Evolutionary conservation across 2,888 invertebrate genomes (phyloP), one percentile per base, ranked within the genome.

Genomic region (Scaptomyza flava): DNA sequence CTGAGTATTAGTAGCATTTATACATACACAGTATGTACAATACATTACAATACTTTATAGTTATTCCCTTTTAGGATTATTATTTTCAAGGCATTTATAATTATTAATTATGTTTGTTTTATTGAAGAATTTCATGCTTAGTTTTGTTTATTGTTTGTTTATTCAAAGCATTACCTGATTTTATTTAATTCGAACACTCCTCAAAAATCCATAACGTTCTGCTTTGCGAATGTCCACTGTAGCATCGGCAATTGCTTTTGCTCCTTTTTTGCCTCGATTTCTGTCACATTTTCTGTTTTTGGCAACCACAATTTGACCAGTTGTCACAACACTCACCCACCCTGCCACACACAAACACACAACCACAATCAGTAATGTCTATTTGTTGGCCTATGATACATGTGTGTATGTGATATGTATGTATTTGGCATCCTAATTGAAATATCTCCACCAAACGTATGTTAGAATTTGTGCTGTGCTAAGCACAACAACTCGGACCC

Each of bases 371-470:
- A 12, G 17, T 11, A 20, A 7, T 48, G 17, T 33, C 43, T 46
- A 57, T 11, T 43, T 47, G 30, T 50, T 33, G 12, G 1, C 43
- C 41, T 52, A 53, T 48, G 56, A 60, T 60, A 38, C 52, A 61
- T 65, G 23, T 38, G 1, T 51, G 31, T 41, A 38, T 48, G 17
- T 46, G 51, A 17, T 41, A 9, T 48, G 27, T 27, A 6, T 27
- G 27, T 27, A 27, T 27, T 27, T 27, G 27, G 5, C 51, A 17
- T 14, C 23, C 62, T 80, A 81, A 80, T 81, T 81, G 81, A 81
- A 81, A 79, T 73, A 68, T 76, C 52, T 63, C 43, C 36, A 30
- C 41, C 58, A 56, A 46, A 31, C 36, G 33, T 38, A 53, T 14
- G 64, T 57, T 53, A n/a, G 48, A 48, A 50, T 77, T 77, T 71